A percentile compares a stretch with the other conserved stretches of the same genome.
Conservation (phyloP, 2,888 invertebrate species). For the Heliconius hortense region DNA sequence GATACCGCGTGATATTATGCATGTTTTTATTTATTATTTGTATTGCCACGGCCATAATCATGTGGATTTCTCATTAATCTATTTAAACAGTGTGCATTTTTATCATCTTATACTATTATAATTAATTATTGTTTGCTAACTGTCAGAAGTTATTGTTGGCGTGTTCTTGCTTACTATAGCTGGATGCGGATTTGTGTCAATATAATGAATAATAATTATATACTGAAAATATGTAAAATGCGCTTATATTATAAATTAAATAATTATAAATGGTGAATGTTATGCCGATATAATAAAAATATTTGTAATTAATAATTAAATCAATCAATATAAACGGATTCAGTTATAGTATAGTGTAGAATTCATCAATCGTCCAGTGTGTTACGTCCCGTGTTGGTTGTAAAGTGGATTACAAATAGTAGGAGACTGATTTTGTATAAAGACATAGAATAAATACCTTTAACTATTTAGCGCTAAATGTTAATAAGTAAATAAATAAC, state of each 20-base stretch:
- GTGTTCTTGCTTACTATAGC: constrained; percentile 9
- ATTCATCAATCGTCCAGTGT: constrained; percentile 58
- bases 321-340: not conserved
- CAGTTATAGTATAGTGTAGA: constrained; percentile 10
- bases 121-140: constrained; percentile 7
- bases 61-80: not conserved
- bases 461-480: constrained; percentile 24
- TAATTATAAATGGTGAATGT: not conserved
- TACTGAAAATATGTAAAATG: not conserved
- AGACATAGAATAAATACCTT: constrained; percentile 56
- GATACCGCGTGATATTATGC: constrained; percentile 2
- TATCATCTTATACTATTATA: not conserved
- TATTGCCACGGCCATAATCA: not conserved
- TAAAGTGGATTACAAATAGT: constrained; percentile 73
- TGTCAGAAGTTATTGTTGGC: constrained; percentile 9
- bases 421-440: constrained; percentile 81
- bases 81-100: constrained; percentile 5
- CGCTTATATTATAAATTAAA: constrained; percentile 1
- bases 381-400: constrained; percentile 61
- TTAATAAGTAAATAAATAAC: constrained; percentile 46
- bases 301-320: not conserved
- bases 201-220: not conserved
- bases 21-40: constrained; percentile 8
- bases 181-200: constrained; percentile 6
- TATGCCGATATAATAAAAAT: not conserved